Evolutionary conservation across 2,888 invertebrate genomes (phyloP).

Genomic region (Orthosia gracilis): DNA sequence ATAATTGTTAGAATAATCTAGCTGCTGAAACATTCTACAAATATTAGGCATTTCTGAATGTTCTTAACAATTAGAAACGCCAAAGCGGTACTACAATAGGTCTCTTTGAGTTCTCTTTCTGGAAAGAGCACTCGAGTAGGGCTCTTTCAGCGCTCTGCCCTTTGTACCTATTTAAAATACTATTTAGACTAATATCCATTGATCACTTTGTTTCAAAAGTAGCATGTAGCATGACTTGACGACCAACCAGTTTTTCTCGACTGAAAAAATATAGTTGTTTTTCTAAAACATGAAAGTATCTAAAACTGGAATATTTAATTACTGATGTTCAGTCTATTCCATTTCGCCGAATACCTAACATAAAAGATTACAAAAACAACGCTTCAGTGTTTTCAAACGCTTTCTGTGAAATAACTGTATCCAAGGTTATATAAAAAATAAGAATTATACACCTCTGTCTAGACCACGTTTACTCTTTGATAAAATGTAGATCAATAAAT

Average conservation of each 20-base stretch:
- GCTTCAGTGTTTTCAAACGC: neutral
- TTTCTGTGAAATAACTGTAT: neutral
- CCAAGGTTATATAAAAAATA: neutral
- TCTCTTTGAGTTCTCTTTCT: no score
- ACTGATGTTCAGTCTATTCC: neutral
- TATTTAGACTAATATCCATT: no score
- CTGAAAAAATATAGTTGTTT: neutral
- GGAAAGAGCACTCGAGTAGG: neutral
- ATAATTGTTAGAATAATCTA: neutral
- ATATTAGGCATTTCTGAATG: no score
- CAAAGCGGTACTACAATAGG: no score
- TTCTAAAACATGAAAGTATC: neutral
- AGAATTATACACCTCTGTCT: neutral
- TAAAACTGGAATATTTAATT: neutral
- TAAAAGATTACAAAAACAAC: conserved; percentile 1
- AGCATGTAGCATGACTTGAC: no score
- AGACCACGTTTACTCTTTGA: neutral
- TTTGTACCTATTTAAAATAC: no score
- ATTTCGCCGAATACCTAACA: conserved; percentile 14
- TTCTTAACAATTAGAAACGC: no score
- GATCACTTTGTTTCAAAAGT: no score
- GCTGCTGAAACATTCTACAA: neutral
- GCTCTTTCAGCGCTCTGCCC: neutral
- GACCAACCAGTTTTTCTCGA: neutral
- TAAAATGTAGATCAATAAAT: neutral